Conservation (phyloP, 2,113 vertebrate genomes). For the Picathartes gymnocephalus region DNA sequence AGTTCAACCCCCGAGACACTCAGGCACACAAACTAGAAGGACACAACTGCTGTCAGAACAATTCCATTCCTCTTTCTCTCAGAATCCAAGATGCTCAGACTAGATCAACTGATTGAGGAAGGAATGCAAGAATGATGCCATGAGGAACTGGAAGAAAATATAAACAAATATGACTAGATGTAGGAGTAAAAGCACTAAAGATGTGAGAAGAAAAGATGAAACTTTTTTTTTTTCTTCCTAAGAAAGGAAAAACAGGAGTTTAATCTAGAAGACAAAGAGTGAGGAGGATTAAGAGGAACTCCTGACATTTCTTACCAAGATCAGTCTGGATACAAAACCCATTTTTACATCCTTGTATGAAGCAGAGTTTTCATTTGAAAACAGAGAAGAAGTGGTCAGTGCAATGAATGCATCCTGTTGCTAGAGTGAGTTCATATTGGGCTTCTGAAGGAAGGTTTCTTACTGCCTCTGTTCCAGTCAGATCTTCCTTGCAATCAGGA, state of each 20-base stretch:
- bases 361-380: not conserved
- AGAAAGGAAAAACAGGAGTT: not conserved
- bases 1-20: not conserved
- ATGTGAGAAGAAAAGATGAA: not conserved
- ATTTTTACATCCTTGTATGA: not conserved
- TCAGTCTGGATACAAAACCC: not conserved
- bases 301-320: not conserved
- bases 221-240: not conserved
- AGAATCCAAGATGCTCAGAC: not conserved
- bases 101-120: not conserved
- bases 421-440: not conserved
- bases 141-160: not conserved
- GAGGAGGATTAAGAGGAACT: not conserved
- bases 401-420: not conserved
- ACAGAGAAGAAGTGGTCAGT: not conserved
- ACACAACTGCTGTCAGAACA: not conserved
- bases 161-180: not conserved
- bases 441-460: not conserved
- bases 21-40: not conserved
- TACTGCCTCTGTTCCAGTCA: not conserved
- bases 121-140: not conserved
- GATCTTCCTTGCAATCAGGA: not conserved
- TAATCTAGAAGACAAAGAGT: not conserved
- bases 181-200: not conserved
- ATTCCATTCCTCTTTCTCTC: not conserved